Conservation (phyloP, 2,888 invertebrate genomes). For the Troides aeacus region DNA sequence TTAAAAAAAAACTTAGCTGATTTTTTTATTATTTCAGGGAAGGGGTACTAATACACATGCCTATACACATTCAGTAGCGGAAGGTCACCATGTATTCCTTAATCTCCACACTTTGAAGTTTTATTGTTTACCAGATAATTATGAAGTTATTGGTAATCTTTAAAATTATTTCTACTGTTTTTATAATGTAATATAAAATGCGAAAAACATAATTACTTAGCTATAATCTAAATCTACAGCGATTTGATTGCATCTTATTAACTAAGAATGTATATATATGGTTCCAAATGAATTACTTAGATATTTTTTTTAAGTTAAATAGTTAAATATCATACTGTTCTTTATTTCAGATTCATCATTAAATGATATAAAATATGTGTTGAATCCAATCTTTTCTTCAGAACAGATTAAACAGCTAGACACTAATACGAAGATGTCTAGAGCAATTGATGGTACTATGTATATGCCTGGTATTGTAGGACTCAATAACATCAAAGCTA, state of each 20-base stretch:
- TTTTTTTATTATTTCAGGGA: constrained; percentile 80
- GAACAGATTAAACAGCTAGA: constrained; percentile 92
- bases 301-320: too few relatives aligned
- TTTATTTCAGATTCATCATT: constrained; percentile 90
- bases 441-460: constrained; percentile 97
- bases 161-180: background rate
- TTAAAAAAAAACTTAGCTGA: background rate
- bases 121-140: constrained; percentile 99
- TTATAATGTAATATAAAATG: background rate
- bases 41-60: constrained; percentile 99
- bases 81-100: constrained; percentile 98
- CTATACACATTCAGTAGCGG: constrained; percentile 98
- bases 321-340: background rate
- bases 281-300: too few relatives aligned
- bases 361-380: constrained; percentile 98
- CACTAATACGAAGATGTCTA: constrained; percentile 88
- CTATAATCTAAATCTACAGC: too few relatives aligned
- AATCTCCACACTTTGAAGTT: constrained; percentile 98
- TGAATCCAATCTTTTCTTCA: constrained; percentile 96
- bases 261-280: background rate
- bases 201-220: background rate
- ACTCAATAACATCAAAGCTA: constrained; percentile 99
- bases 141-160: constrained; percentile 95
- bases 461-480: constrained; percentile 99
- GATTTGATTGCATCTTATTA: background rate